Base-by-base conservation (phyloP, 2,113 vertebrate species). In the Motacilla tschutschensis region DNA sequence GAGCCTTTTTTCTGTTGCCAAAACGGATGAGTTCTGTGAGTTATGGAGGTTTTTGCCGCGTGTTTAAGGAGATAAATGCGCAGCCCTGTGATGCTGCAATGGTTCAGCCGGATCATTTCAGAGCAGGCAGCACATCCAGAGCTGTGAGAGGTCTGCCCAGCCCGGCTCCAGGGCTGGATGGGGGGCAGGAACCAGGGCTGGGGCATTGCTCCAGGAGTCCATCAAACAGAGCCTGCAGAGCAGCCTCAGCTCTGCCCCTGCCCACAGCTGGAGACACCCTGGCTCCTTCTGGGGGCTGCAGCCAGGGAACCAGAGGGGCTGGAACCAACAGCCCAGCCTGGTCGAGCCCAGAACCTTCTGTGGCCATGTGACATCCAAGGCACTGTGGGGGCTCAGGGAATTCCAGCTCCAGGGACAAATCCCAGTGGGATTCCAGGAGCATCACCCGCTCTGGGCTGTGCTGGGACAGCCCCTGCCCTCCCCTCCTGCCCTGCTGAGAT, bases 21-120 rank as follows among this genome's bases (percentile, higher is more conserved):
- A 69, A 75, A 33, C 1, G 3, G 3, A 20, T 3, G 55, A 73
- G 72, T 57, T 72, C 29, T 43, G 35, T 88, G 90, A 91, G 64
- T 93, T 82, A 91, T 64, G 84, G 41, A 2, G 14, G 57, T 10
- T 82, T 89, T 82, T 63, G 51, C 86, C 40, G 46, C 29, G 44
- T 82, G 26, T 46, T 93, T 87, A n/a, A 71, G 35, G 81, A 88
- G 79, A 85, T 79, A 53, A 93, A 88, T 48, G 48, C 67, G 8
- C 1, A 29, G 79, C 26, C 59, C 75, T 84, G 75, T 8, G 72
- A 14, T 0, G 5, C 81, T 51, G 86, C 81, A 51, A 24, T 10
- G 18, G 21, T 73, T 51, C 14, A 28, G 51, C 25, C 26, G 58
- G 84, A 63, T 79, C 64, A 74, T 59, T 85, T 60, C 81, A 50